Percentiles rank a stretch among this genome's conserved stretches.
Evolutionary conservation across 2,888 invertebrate species (phyloP).

Genomic region (Drosophila phalerata): DNA sequence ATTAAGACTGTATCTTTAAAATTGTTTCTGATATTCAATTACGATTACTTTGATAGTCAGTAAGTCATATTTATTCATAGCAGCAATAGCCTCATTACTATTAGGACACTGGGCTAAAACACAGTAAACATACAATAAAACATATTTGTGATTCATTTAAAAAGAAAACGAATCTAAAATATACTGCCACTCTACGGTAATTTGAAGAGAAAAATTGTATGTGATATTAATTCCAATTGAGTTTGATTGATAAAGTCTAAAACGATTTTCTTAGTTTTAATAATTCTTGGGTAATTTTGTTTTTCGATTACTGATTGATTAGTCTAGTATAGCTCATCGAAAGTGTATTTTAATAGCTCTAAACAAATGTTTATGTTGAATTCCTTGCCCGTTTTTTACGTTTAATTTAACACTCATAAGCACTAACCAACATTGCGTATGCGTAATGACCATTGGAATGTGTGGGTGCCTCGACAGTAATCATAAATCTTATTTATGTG

Average conservation of each 20-base stretch:
- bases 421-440: conserved; percentile 53
- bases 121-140: conserved; percentile 36
- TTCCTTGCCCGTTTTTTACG: conserved; percentile 67
- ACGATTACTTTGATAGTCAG: too few species aligned
- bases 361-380: conserved; percentile 68
- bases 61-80: too few species aligned
- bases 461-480: conserved; percentile 58
- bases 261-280: too few species aligned
- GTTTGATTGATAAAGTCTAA: neutral
- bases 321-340: neutral
- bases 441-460: conserved; percentile 40
- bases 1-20: too few species aligned
- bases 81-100: neutral
- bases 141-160: conserved; percentile 44
- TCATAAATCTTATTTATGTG: conserved; percentile 76
- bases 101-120: neutral
- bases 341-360: conserved; percentile 42
- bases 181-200: conserved; percentile 14
- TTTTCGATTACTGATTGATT: neutral
- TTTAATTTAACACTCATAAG: conserved; percentile 68
- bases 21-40: too few species aligned
- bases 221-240: neutral
- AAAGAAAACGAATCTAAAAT: conserved; percentile 6
- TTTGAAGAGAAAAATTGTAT: neutral
- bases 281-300: too few species aligned